A percentile compares a stretch with the other conserved stretches of the same genome.
These are phyloP conservation scores for Iselma pallidipennis DNA, from an alignment of 2,888 invertebrate genomes.

Conservation along the genomic window DNA sequence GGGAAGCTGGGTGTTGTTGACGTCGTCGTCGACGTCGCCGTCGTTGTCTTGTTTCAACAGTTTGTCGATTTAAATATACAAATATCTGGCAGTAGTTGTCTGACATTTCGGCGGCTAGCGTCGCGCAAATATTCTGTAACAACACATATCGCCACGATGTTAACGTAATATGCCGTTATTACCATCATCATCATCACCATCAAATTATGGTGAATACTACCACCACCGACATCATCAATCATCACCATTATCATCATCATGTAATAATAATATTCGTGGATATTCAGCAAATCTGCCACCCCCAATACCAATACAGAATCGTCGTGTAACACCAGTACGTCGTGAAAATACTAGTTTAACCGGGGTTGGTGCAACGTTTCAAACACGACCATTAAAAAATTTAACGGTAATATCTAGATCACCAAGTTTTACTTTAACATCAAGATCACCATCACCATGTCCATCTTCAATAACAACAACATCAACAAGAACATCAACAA, in stretches of 20 bases:
- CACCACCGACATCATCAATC: not conserved
- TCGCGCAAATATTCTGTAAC: not conserved
- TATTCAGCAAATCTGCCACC: too few species aligned
- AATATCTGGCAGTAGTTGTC: not conserved
- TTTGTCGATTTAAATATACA: not conserved
- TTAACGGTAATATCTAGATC: not conserved
- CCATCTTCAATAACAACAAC: conserved; percentile 23
- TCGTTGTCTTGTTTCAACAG: not conserved
- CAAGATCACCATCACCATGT: conserved; percentile 31
- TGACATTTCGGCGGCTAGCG: not conserved
- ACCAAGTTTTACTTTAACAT: conserved; percentile 50
- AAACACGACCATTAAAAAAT: conserved; percentile 49
- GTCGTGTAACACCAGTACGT: not conserved
- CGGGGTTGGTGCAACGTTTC: not conserved
- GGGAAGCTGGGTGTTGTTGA: not conserved
- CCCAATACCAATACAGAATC: not conserved
- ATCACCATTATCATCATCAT: not conserved
- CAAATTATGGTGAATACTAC: not conserved
- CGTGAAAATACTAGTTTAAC: not conserved
- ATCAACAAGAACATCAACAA: conserved; percentile 42
- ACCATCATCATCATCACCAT: not conserved
- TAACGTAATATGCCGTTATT: not conserved
- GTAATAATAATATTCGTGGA: too few species aligned
- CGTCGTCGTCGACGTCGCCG: not conserved
- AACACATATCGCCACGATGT: not conserved